Evolutionary conservation across 2,888 invertebrate species (phyloP), one percentile per base, ranked within the genome.

Genomic region (Morpho achilles): DNA sequence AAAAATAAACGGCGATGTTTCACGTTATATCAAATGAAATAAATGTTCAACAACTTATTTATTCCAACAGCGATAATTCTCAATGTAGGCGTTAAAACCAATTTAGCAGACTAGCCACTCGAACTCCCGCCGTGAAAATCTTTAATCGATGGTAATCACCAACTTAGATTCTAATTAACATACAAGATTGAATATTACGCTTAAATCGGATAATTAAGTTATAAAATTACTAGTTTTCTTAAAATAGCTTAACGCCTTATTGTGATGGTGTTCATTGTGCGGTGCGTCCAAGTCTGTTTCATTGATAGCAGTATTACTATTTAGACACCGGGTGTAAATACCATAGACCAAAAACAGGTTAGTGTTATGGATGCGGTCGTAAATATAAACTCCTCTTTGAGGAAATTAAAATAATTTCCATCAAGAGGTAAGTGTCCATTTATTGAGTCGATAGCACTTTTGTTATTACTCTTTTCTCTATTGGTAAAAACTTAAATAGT

Each of bases 31-130:
- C 52, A 52, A 52, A 52, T 52, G 44, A 39, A 45, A 32, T 52
- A 45, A 44, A 52, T 45, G 40, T 52, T 16, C 40, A 32, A n/a
- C 22, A 53, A 32, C 32, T 52, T 50, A 49, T 60, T 42, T 50
- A 44, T 50, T 49, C 46, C 56, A 53, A 61, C 61, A 52, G 56
- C 52, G 59, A 52, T 42, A 43, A 40, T 45, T 42, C 41, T 47
- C 43, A 52, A 60, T 69, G 81, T 79, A 70, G 84, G 82, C 76
- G 79, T 71, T 66, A 63, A 76, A 77, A 79, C 79, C 79, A 82
- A 84, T 83, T 84, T 79, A 77, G 79, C 79, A 72, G 72, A 73
- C 76, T 79, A 80, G 80, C 78, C 75, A 74, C 69, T 67, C 66
- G 56, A 71, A 68, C 74, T 68, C 84, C 82, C 67, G 76, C 70